Evolutionary conservation across 2,113 vertebrate genomes (phyloP).

Genomic region (Eretmochelys imbricata): DNA sequence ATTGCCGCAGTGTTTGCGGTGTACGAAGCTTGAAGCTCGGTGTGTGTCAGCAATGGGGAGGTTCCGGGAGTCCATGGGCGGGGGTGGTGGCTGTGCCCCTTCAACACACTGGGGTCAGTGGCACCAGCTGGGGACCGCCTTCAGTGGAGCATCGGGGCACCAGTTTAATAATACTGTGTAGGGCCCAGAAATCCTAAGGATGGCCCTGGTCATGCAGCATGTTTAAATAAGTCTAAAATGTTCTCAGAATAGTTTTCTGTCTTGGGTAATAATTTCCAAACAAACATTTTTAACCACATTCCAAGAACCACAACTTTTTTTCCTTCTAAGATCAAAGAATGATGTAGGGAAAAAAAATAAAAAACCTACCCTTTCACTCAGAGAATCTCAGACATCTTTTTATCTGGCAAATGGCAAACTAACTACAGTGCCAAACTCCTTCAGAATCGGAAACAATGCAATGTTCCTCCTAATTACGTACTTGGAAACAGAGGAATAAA

Average conservation of each 20-base stretch:
- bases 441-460: fast-evolving
- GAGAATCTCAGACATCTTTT: neutral
- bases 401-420: neutral
- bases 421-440: neutral
- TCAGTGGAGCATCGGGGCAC: too few relatives aligned
- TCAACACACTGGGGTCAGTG: too few relatives aligned
- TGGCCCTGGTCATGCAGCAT: neutral
- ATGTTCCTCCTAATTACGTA: fast-evolving
- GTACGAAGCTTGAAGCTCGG: too few relatives aligned
- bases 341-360: neutral
- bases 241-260: neutral
- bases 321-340: neutral
- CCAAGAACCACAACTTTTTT: neutral
- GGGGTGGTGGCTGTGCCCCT: too few relatives aligned
- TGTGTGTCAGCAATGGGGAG: too few relatives aligned
- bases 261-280: neutral
- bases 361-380: neutral
- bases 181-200: too few relatives aligned
- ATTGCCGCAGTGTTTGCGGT: too few relatives aligned
- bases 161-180: too few relatives aligned
- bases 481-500: neutral
- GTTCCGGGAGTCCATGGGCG: too few relatives aligned
- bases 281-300: fast-evolving
- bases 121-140: too few relatives aligned
- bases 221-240: neutral